These are phyloP conservation scores for Rhinoptilus africanus DNA, from an alignment of 2,113 vertebrate species.

Conservation along the genomic window DNA sequence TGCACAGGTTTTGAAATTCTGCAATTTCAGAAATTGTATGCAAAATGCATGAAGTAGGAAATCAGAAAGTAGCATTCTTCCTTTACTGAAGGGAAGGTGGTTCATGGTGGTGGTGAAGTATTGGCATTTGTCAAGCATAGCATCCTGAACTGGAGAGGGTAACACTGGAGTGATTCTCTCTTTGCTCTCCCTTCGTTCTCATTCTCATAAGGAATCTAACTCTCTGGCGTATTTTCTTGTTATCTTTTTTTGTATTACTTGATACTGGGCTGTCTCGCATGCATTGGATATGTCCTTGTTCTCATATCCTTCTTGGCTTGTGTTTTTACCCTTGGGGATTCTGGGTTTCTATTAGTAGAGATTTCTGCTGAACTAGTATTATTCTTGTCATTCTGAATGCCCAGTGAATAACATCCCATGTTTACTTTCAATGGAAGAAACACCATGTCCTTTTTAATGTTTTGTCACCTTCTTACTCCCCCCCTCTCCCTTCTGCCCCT, in stretches of 20 bases:
- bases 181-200: background rate
- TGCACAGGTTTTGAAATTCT: background rate
- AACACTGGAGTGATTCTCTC: background rate
- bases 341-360: background rate
- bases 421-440: background rate
- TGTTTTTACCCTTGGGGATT: background rate
- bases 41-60: background rate
- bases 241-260: background rate
- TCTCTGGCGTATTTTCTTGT: background rate
- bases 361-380: background rate
- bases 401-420: background rate
- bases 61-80: background rate
- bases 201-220: background rate
- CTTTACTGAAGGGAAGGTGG: background rate
- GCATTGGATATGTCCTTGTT: background rate
- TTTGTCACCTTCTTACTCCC: background rate
- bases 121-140: background rate
- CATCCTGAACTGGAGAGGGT: background rate
- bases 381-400: background rate
- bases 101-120: background rate
- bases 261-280: background rate
- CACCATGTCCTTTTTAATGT: accelerated
- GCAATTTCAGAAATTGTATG: background rate
- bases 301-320: background rate
- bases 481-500: accelerated